A percentile compares a stretch with the other conserved stretches of the same genome.
Evolutionary conservation across 1,140 invertebrate species (phyloP).

Genomic region (Littorina saxatilis): DNA sequence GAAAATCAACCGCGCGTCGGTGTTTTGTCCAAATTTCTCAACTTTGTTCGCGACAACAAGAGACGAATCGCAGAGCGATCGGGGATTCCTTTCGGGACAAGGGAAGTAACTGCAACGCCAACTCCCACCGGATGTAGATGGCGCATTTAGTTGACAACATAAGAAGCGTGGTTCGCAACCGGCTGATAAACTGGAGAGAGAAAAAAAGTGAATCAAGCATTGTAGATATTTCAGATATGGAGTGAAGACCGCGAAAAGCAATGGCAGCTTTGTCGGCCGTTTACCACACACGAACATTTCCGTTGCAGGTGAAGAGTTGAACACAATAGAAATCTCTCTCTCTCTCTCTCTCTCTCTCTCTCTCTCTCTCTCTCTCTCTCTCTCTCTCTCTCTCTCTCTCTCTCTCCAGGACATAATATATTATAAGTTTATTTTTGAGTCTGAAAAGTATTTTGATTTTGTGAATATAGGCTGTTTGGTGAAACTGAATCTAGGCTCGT

Average conservation of each 20-base stretch:
- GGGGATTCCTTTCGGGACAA: too few species aligned
- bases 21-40: too few species aligned
- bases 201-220: neutral
- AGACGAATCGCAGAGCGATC: too few species aligned
- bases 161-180: slow-evolving; percentile 39
- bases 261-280: neutral
- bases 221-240: neutral
- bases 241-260: neutral
- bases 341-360: neutral
- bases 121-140: slow-evolving; percentile 25
- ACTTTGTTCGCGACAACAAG: too few species aligned
- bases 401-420: neutral
- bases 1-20: too few species aligned
- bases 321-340: too few species aligned
- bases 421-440: neutral
- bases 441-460: too few species aligned
- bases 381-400: neutral
- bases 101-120: slow-evolving; percentile 4
- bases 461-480: too few species aligned
- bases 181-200: neutral
- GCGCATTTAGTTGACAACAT: neutral
- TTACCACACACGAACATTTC: slow-evolving; percentile 19
- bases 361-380: neutral
- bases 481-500: neutral
- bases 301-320: slow-evolving; percentile 21